Base-by-base conservation (phyloP, 2,888 invertebrate genomes). In the Leptopilina myrica region DNA sequence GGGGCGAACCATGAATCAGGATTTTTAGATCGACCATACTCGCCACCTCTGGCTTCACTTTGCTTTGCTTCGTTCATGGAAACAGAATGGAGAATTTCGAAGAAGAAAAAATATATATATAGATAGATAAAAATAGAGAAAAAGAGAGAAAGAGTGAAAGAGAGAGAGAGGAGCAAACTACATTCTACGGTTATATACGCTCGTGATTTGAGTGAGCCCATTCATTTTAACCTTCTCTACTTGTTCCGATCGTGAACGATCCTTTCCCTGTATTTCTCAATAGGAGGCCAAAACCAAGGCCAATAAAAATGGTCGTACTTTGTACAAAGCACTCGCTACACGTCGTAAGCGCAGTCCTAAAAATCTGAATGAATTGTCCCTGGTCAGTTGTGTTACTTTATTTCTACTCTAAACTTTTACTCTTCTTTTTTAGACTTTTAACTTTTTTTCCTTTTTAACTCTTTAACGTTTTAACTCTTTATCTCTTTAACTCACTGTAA, bases 1-100 rank as follows among this genome's bases (percentile, higher is more conserved):
- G 77, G 80, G 82, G 77, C 64, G 65, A 78, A 83, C 85, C 80
- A 88, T 88, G 89, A 88, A 90, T 90, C 89, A 89, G 85, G 87
- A 86, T 88, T 88, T 87, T 87, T 85, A 84, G 84, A 81, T 85
- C 82, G 80, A 79, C 80, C 84, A 83, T 81, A 84, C 84, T 85
- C 85, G 78, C 82, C 76, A 82, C 79, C 80, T 84, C 81, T 84
- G 81, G 81, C 82, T 62, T 20, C 62, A 20, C 20, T 56, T 73
- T 73, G 56, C 69, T 53, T 69, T 69, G 53, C 73, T 73, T 73
- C 73, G 33, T 59, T 26, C 56, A 33, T 56, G 40, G 56, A 59
- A 46, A 53, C 26, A 53, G 26, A 46, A 15, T 43, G 69, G 15
- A 26, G n/a, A 53, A 26, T 53, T 12, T 69, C 12, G 46, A 69